Base-by-base conservation (phyloP, 2,113 vertebrate species). In the Colistium nudipinnis region DNA sequence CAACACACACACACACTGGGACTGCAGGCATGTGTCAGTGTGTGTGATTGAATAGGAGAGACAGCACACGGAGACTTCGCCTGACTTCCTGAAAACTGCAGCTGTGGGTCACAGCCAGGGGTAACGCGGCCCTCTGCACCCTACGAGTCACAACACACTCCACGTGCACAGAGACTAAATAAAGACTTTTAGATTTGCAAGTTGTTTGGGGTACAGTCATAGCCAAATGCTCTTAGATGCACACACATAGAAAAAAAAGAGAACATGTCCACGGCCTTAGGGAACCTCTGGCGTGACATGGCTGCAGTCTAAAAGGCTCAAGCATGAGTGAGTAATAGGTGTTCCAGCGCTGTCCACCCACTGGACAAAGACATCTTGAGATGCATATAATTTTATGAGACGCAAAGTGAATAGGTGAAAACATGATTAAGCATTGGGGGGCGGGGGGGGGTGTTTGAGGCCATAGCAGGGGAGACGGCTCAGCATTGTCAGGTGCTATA, bases 281-380 rank as follows among this genome's bases (percentile, higher is more conserved):
- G 87, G 67, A 65, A 78, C 67, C 51, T 74, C 20, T 80, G 71
- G 67, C 67, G 31, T 90, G 85, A 87, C 89, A 80, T 68, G 77
- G 80, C 66, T 78, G 69, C 53, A 45, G 71, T 75, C 78, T 74
- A 77, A 87, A 74, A 64, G 74, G 82, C 78, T 77, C 78, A 69
- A 87, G 71, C 76, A 70, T 80, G 81, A 84, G 79, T 90, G 87
- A 89, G 80, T 89, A 90, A 87, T 90, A 87, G 80, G 84, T 87
- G 87, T 55, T 74, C 78, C 84, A 76, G 81, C 81, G 24, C 74
- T 78, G 79, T 90, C 88, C 66, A 51, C 88, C 88, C 88, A 88
- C 80, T 81, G 80, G 85, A 90, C 78, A 76, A 55, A 83, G 81
- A 86, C 84, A 78, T 89, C 84, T 85, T 80, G 80, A 87, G 74